A percentile compares a stretch with the other conserved stretches of the same genome.
These are phyloP conservation scores for Silvanus unidentatus DNA, from an alignment of 2,888 invertebrate genomes.

Conservation along the genomic window DNA sequence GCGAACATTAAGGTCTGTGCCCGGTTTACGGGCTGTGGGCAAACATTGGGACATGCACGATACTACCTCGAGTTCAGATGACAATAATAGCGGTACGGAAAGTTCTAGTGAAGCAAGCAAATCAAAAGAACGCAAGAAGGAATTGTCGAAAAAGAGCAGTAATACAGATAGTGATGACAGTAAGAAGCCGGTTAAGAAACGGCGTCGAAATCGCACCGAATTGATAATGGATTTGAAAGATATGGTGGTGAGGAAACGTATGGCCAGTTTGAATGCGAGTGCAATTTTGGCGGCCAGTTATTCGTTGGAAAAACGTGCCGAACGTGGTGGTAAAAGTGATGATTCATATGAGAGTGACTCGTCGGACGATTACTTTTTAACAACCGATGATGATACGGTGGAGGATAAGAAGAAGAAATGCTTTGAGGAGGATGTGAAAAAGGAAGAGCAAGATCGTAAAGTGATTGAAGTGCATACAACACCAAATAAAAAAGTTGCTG, in stretches of 20 bases:
- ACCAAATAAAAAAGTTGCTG: slow-evolving; percentile 59
- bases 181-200: slow-evolving; percentile 43
- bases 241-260: slow-evolving; percentile 81
- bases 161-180: slow-evolving; percentile 32
- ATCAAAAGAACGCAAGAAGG: slow-evolving; percentile 31
- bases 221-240: slow-evolving; percentile 76
- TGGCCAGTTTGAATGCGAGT: slow-evolving; percentile 87
- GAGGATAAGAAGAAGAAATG: slow-evolving; percentile 45
- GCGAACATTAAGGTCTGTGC: slow-evolving; percentile 63
- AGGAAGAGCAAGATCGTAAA: slow-evolving; percentile 46
- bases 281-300: slow-evolving; percentile 87
- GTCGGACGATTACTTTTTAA: slow-evolving; percentile 49
- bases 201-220: slow-evolving; percentile 55
- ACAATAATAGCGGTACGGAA: slow-evolving; percentile 33
- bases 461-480: slow-evolving; percentile 42
- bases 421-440: slow-evolving; percentile 47
- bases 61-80: slow-evolving; percentile 54
- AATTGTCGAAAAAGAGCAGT: slow-evolving; percentile 34
- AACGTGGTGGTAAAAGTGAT: slow-evolving; percentile 53
- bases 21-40: slow-evolving; percentile 69
- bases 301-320: slow-evolving; percentile 57
- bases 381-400: slow-evolving; percentile 47
- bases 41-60: slow-evolving; percentile 82
- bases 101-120: slow-evolving; percentile 24
- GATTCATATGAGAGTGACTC: slow-evolving; percentile 50